phyloP scores from a whole-genome alignment of 2,797 vertebrate genomes.

The Sebastes itinus region DNA sequence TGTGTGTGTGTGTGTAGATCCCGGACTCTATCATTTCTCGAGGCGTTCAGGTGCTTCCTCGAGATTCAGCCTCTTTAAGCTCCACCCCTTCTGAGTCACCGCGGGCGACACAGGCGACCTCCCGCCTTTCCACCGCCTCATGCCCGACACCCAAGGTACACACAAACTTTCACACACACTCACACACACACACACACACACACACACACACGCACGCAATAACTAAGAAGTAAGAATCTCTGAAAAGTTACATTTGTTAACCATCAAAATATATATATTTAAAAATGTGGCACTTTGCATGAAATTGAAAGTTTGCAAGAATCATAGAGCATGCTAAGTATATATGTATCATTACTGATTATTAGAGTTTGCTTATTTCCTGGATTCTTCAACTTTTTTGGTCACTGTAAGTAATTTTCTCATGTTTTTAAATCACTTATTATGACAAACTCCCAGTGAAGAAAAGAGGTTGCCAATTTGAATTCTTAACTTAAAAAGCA shows the following conservation, averaged over 20 bases:
- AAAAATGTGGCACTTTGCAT: slow-evolving; percentile 9
- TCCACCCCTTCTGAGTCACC: slow-evolving; percentile 97
- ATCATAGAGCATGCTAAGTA: neutral
- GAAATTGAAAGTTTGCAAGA: neutral
- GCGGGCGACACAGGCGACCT: slow-evolving; percentile 90
- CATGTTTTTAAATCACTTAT: neutral
- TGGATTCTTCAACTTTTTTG: neutral
- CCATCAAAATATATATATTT: neutral
- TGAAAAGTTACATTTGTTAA: neutral
- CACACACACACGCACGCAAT: neutral
- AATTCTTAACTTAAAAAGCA: neutral
- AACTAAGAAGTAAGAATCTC: neutral
- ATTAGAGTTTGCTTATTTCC: slow-evolving; percentile 1
- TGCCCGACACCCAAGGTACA: slow-evolving; percentile 97
- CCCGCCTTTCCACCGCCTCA: slow-evolving; percentile 95
- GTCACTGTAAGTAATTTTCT: neutral
- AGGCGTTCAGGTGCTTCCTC: slow-evolving; percentile 97
- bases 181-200: slow-evolving; percentile 10
- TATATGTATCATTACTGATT: no score
- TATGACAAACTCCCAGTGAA: neutral
- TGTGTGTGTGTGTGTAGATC: slow-evolving; percentile 82
- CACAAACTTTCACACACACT: slow-evolving; percentile 22
- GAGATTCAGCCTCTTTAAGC: slow-evolving; percentile 96
- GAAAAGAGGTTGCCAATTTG: neutral
- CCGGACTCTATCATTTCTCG: slow-evolving; percentile 98